Base-by-base conservation (phyloP, 2,797 vertebrate genomes). In the Typhlichthys eigenmanni region DNA sequence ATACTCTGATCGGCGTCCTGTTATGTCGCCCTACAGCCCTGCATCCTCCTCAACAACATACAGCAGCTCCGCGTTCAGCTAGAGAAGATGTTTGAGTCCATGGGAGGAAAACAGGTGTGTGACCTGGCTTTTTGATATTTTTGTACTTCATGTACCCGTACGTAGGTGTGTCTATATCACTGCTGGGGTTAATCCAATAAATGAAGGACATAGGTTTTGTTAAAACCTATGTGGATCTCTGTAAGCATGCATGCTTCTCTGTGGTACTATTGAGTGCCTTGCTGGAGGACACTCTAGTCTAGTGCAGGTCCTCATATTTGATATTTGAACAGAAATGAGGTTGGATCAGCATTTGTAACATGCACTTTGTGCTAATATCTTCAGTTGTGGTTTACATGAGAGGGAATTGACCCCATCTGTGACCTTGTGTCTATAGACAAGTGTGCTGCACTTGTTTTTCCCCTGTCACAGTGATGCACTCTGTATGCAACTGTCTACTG, bases 31-130 rank as follows among this genome's bases (percentile, higher is more conserved):
- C 78, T 51, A 65, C 71, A 99, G 98, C 92, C 98, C 76, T 98
- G 96, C 82, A 97, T 99, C 88, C 78, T 99, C 85, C 94, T 98
- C 87, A 99, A 99, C 88, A 98, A 99, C 88, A 97, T 99, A 72
- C 98, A 99, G 74, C 98, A 99, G 60, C 78, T 99, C 13, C 89
- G 98, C 24, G 95, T 99, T 62, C 97, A 98, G 67, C 94, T 99
- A 79, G 98, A 99, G 89, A 99, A 99, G 88, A 97, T 98, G 96
- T 99, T 99, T 78, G 96, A 99, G 87, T 96, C 97, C 60, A 99
- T 99, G 97, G 97, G 97, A 56, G 98, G 98, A 47, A 99, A 98
- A 87, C 96, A 99, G 95, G 98, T 98, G 64, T 83, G 84, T 83
- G 17, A 47, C 34, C 13, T 49, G 6, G 13, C 24, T 29, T 29